Conservation (phyloP, 1,140 invertebrate species). For the Mycetomoellerius zeteki region DNA sequence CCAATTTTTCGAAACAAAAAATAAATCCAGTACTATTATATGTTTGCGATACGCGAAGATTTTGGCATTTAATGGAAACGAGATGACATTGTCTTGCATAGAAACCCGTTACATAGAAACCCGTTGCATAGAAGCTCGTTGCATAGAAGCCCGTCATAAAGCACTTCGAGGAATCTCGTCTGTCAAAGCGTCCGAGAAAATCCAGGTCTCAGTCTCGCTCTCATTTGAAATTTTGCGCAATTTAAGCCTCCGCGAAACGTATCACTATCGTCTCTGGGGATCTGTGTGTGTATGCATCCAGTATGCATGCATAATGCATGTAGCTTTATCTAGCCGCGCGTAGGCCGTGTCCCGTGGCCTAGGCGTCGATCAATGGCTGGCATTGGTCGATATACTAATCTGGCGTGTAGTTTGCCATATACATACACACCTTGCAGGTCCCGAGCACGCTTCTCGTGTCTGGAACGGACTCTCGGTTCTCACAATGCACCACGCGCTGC, state of each 20-base stretch:
- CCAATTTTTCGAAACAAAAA: not conserved
- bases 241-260: constrained; percentile 45
- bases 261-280: constrained; percentile 43
- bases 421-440: not conserved
- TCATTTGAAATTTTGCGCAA: constrained; percentile 55
- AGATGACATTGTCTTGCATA: not conserved
- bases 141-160: not conserved
- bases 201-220: constrained; percentile 19
- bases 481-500: constrained; percentile 6
- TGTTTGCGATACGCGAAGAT: not conserved
- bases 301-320: constrained; percentile 65
- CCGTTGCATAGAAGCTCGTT: too few relatives aligned
- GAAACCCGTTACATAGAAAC: not conserved
- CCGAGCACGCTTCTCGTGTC: constrained; percentile 20
- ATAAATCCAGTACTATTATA: not conserved
- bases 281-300: constrained; percentile 59
- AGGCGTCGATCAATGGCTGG: constrained; percentile 74
- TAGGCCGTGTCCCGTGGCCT: constrained; percentile 51
- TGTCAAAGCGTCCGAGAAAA: constrained; percentile 2
- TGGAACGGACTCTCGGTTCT: not conserved
- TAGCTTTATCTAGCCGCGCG: constrained; percentile 70
- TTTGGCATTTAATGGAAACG: not conserved
- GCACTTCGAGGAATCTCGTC: not conserved
- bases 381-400: constrained; percentile 76
- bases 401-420: constrained; percentile 49